Evolutionary conservation across 2,888 invertebrate genomes (phyloP).

Genomic region (Parnassius orleans): DNA sequence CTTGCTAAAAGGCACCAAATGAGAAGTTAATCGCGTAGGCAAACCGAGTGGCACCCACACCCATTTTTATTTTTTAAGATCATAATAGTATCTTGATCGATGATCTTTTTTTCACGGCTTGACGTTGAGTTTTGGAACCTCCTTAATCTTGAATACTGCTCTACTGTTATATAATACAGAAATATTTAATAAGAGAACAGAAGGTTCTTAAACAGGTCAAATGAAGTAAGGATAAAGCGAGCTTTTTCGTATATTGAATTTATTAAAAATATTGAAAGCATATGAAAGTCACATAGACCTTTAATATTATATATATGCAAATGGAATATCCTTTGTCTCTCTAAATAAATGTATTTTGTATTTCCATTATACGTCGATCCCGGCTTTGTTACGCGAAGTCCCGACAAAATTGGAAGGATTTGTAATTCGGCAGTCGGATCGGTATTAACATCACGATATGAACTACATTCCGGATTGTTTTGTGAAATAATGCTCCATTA

Average conservation of each 20-base stretch:
- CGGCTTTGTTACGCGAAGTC: constrained; percentile 19
- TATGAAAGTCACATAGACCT: constrained; percentile 1
- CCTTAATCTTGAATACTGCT: too few species aligned
- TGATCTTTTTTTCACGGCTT: too few species aligned
- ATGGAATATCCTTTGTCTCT: constrained; percentile 8
- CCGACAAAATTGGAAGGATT: constrained; percentile 24
- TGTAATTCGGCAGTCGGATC: constrained; percentile 19
- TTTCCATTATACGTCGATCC: constrained; percentile 19
- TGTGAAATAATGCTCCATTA: constrained; percentile 3
- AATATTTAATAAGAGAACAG: too few species aligned
- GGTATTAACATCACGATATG: constrained; percentile 13
- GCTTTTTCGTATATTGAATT: background rate
- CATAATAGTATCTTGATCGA: too few species aligned
- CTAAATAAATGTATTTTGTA: constrained; percentile 12
- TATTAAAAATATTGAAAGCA: constrained; percentile 4
- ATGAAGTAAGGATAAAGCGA: too few species aligned
- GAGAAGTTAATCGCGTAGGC: too few species aligned
- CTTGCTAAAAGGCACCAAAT: too few species aligned
- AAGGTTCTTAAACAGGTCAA: too few species aligned
- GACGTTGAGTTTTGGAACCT: too few species aligned
- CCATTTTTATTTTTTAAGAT: too few species aligned
- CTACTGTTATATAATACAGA: too few species aligned
- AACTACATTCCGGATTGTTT: constrained; percentile 11
- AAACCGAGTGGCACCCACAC: too few species aligned
- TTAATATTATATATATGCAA: constrained; percentile 14